A percentile compares a stretch with the other conserved stretches of the same genome.
phyloP scores from a whole-genome alignment of 35 echinoderm and acorn worm species.

The Hemicentrotus pulcherrimus region DNA sequence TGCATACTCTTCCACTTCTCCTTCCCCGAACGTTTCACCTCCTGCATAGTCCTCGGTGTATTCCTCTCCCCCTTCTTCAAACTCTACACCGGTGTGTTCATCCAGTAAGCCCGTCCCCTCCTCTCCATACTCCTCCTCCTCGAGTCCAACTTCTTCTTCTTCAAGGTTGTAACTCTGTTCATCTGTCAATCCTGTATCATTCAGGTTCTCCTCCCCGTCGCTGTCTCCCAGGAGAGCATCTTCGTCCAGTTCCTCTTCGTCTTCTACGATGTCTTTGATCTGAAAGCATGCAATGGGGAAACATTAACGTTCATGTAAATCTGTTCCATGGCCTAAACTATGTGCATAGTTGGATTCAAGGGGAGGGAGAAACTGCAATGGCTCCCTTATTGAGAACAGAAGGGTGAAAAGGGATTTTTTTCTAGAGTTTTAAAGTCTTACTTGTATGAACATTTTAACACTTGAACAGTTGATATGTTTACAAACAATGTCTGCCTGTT shows the following conservation, averaged over 20 bases:
- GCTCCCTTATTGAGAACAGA: no score
- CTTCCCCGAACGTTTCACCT: background rate
- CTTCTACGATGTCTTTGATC: constrained; percentile 40
- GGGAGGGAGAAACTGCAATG: background rate
- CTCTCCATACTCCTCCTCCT: constrained; percentile 30
- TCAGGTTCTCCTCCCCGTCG: constrained; percentile 31
- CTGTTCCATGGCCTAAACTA: no score
- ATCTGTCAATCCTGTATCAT: background rate
- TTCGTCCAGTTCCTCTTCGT: constrained; percentile 37
- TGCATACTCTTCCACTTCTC: background rate
- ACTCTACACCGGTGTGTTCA: background rate
- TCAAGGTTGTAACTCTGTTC: background rate
- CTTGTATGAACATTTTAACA: no score
- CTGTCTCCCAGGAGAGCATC: constrained; percentile 23
- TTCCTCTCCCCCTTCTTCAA: background rate
- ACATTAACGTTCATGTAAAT: no score
- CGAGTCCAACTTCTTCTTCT: constrained; percentile 14
- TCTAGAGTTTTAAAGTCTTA: no score
- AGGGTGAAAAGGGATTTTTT: no score
- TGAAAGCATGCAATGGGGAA: background rate
- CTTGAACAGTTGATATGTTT: no score
- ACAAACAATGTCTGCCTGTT: no score
- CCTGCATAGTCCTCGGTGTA: background rate
- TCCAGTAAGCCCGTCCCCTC: background rate
- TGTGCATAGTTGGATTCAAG: background rate